These are phyloP conservation scores for Apis florea DNA, from an alignment of 1,140 invertebrate genomes.

Conservation along the genomic window DNA sequence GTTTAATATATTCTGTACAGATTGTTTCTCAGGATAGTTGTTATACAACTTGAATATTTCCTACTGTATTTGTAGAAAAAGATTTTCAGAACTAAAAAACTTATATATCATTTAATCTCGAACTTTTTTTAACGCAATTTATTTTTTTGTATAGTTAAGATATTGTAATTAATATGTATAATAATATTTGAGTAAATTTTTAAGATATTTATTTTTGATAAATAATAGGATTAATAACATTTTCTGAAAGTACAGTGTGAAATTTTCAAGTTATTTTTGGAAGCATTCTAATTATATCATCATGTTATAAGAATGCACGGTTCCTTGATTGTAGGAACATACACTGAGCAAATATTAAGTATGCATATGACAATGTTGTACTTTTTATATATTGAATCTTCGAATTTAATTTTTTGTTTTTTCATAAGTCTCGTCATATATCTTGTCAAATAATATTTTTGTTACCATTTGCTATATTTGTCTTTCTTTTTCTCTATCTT, in stretches of 20 bases:
- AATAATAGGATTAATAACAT: constrained; percentile 10
- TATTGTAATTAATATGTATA: background rate
- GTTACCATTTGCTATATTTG: constrained; percentile 18
- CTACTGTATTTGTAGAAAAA: constrained; percentile 23
- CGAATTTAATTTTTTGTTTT: constrained; percentile 23
- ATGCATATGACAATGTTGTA: constrained; percentile 39
- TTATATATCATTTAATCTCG: background rate
- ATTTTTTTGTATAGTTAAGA: background rate
- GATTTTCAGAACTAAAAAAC: background rate
- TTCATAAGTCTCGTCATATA: constrained; percentile 37
- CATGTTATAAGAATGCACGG: constrained; percentile 37
- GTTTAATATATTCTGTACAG: constrained; percentile 45
- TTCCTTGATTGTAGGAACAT: constrained; percentile 44
- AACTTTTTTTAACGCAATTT: background rate
- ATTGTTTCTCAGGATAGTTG: constrained; percentile 40
- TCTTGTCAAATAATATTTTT: constrained; percentile 12
- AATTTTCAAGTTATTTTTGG: constrained; percentile 26
- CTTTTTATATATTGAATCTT: constrained; percentile 56
- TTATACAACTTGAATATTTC: constrained; percentile 29
- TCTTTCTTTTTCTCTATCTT: constrained; percentile 24
- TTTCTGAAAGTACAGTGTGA: constrained; percentile 30
- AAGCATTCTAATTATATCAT: constrained; percentile 29
- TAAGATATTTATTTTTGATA: constrained; percentile 11
- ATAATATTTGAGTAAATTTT: background rate
- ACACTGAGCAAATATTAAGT: constrained; percentile 54